Base-by-base conservation (phyloP, 64 coral and sea anemone genomes). In the Pocillopora damicornis region DNA sequence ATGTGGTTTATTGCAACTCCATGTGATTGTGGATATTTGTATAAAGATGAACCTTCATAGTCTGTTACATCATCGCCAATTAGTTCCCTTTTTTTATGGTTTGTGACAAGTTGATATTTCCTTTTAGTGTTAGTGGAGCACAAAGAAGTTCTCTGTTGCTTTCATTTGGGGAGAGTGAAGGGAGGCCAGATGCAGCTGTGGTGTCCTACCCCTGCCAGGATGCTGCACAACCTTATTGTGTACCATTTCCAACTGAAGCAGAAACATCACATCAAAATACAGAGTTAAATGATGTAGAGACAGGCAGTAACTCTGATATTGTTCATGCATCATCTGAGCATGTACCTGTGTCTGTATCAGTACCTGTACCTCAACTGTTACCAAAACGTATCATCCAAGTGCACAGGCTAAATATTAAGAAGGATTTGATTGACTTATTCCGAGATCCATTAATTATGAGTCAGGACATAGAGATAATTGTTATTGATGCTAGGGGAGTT, bases 361-460 rank as follows among this genome's bases (percentile, higher is more conserved):
- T 65, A 65, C 2, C 63, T 2, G 63, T 14, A 65, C 7, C 13
- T 65, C 2, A 16, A 14, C 63, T 17, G 3, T 17, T 16, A 14
- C 63, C 63, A 65, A 65, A 65, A 65, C 63, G 63, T 65, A 65
- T 14, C 63, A 14, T 65, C 63, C 3, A 10, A 65, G 63, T 65
- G 63, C 6, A 65, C 63, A 65, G 60, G 60, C 14, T 61, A 61
- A 61, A 75, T 75, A 34, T 75, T 75, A 75, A 34, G 73, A 22
- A 75, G 74, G 74, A 76, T 45, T 20, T 76, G 38, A 18, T 76
- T 76, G 15, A 76, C 75, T 76, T 76, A 76, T 76, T 73, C 36
- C 42, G 75, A 76, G 75, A 76, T 16, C 75, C 75, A 76, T 51
- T 76, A 76, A 76, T 51, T 76, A 76, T 76, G 75, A 51, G 36